Percentiles rank a stretch among this genome's conserved stretches.
These are phyloP conservation scores for Drosophila antonietae DNA, from an alignment of 2,888 invertebrate species.

Conservation along the genomic window DNA sequence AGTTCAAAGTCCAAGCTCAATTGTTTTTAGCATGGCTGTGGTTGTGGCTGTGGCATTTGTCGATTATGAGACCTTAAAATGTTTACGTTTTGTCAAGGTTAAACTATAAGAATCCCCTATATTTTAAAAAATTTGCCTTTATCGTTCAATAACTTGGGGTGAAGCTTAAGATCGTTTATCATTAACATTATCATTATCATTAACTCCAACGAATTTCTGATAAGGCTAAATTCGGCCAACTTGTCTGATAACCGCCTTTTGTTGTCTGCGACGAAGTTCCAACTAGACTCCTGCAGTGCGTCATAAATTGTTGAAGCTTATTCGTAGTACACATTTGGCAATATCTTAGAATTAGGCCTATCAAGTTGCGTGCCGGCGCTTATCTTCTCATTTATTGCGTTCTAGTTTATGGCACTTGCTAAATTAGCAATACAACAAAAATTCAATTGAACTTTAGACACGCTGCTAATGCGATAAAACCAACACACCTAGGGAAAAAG, in stretches of 20 bases:
- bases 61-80: conserved; percentile 6
- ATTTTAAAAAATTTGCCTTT: conserved; percentile 3
- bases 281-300: conserved; percentile 55
- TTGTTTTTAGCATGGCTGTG: conserved; percentile 5
- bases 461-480: conserved; percentile 27
- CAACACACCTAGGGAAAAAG: neutral
- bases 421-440: conserved; percentile 25
- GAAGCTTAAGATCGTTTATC: conserved; percentile 16
- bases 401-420: conserved; percentile 41
- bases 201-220: conserved; percentile 11
- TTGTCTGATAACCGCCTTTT: conserved; percentile 36
- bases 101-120: neutral
- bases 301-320: conserved; percentile 48
- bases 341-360: conserved; percentile 36
- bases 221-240: conserved; percentile 3
- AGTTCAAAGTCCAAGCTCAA: conserved; percentile 67
- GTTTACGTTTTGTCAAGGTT: conserved; percentile 32
- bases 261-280: conserved; percentile 45
- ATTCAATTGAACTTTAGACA: conserved; percentile 45
- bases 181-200: conserved; percentile 5
- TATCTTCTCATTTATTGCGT: conserved; percentile 60
- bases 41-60: neutral
- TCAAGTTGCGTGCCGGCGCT: conserved; percentile 37
- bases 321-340: conserved; percentile 47
- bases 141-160: neutral